A percentile compares a stretch with the other conserved stretches of the same genome.
phyloP scores from a whole-genome alignment of 2,113 vertebrate genomes.

The Antigone vipio region DNA sequence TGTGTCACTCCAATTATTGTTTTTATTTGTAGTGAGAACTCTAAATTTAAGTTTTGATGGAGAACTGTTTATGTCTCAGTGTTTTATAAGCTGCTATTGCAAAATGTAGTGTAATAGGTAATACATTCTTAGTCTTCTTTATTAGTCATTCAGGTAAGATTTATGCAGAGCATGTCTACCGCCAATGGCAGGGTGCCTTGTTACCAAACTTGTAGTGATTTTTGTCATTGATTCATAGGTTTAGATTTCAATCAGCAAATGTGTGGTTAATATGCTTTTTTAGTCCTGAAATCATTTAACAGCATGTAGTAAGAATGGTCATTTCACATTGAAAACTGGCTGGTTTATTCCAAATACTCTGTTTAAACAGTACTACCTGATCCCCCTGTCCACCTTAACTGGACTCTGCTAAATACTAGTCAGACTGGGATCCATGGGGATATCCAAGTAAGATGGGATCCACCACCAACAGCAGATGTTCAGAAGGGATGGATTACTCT shows the following conservation, averaged over 20 bases:
- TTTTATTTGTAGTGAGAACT: background rate
- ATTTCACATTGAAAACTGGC: conserved; percentile 3
- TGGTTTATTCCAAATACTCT: conserved; percentile 32
- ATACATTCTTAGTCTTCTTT: background rate
- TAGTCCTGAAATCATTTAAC: background rate
- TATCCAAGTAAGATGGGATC: conserved; percentile 87
- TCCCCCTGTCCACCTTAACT: conserved; percentile 89
- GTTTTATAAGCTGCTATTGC: background rate
- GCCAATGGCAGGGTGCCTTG: background rate
- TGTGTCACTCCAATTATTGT: background rate
- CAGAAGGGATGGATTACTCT: conserved; percentile 87
- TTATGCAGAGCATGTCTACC: background rate
- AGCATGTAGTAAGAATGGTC: background rate
- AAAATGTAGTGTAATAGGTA: background rate
- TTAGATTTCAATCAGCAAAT: background rate
- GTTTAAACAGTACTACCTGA: conserved; percentile 87
- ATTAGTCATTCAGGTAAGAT: background rate
- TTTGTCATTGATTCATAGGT: background rate
- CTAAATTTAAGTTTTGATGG: background rate
- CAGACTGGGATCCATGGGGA: conserved; percentile 84
- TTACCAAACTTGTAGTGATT: background rate
- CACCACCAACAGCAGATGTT: conserved; percentile 87
- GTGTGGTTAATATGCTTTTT: background rate
- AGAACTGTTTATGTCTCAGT: background rate
- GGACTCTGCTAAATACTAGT: conserved; percentile 89